phyloP scores from a whole-genome alignment of 2,888 invertebrate species.

The Spilarctia lutea region DNA sequence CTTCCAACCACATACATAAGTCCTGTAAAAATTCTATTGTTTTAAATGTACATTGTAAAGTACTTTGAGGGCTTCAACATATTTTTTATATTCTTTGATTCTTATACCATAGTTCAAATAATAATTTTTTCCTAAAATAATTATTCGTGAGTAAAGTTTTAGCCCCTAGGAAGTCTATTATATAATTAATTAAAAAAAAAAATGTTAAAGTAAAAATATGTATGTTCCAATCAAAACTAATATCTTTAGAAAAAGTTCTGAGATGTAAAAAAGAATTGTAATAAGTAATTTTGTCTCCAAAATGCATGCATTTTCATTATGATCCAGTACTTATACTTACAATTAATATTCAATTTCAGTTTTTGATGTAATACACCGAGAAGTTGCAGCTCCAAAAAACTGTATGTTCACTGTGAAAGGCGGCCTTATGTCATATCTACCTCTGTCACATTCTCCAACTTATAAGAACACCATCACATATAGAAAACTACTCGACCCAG shows the following conservation, averaged over 20 bases:
- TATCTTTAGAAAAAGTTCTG: not conserved
- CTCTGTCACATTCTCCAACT: slow-evolving; percentile 66
- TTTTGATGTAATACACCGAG: slow-evolving; percentile 69
- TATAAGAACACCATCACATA: slow-evolving; percentile 59
- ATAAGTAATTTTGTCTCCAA: not conserved
- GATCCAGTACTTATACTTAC: too few species aligned
- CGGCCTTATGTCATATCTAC: slow-evolving; percentile 69
- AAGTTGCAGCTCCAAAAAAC: slow-evolving; percentile 69
- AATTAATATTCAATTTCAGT: slow-evolving; percentile 61
- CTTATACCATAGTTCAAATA: too few species aligned
- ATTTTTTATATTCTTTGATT: not conserved
- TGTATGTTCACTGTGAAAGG: slow-evolving; percentile 72
- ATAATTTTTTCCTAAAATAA: too few species aligned
- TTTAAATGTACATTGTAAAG: not conserved
- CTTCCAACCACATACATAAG: too few species aligned
- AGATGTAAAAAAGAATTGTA: not conserved
- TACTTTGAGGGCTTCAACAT: not conserved
- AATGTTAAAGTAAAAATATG: too few species aligned
- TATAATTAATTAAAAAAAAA: too few species aligned
- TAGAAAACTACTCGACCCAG: slow-evolving; percentile 48
- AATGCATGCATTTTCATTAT: too few species aligned
- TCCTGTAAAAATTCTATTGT: too few species aligned
- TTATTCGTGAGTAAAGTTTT: not conserved
- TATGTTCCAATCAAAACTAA: too few species aligned
- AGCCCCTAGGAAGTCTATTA: not conserved